Percentiles rank a stretch among this genome's conserved stretches.
These are phyloP conservation scores for Enteromius thamalakanensis DNA, from an alignment of 2,797 vertebrate genomes.

Conservation along the genomic window DNA sequence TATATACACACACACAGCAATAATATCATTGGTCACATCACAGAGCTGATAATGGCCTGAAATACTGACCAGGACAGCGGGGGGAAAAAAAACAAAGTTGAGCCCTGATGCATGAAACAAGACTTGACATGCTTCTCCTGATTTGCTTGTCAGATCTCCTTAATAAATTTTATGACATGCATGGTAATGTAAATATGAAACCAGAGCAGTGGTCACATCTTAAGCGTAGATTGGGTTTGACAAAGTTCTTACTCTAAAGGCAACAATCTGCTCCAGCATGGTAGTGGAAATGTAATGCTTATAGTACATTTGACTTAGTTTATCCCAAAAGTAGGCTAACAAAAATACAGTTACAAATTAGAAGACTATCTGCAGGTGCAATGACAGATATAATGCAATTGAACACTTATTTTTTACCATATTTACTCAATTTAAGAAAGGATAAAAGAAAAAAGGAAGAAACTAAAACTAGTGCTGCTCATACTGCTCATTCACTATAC, in stretches of 20 bases:
- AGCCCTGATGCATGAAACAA: not conserved
- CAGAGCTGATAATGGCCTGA: not conserved
- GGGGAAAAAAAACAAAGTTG: too few species aligned
- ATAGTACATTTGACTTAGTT: not conserved
- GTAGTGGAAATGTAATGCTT: not conserved
- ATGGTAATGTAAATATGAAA: not conserved
- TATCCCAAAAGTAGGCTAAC: too few species aligned
- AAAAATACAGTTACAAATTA: not conserved
- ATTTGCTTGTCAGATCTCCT: conserved; percentile 3
- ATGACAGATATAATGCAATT: not conserved
- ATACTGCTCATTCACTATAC: not conserved
- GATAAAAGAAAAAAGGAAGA: too few species aligned
- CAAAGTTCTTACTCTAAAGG: not conserved
- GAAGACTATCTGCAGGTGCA: not conserved
- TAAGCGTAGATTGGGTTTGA: too few species aligned
- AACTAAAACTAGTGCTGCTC: too few species aligned
- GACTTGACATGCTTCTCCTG: conserved; percentile 7
- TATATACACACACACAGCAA: not conserved
- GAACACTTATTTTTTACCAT: not conserved
- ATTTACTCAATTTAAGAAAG: not conserved
- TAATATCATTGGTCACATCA: not conserved
- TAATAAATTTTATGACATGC: not conserved
- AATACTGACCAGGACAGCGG: conserved; percentile 8
- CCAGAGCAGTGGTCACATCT: not conserved
- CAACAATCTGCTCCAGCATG: not conserved